Base-by-base conservation (phyloP, 2,888 invertebrate species). In the Stegophylla sp. region DNA sequence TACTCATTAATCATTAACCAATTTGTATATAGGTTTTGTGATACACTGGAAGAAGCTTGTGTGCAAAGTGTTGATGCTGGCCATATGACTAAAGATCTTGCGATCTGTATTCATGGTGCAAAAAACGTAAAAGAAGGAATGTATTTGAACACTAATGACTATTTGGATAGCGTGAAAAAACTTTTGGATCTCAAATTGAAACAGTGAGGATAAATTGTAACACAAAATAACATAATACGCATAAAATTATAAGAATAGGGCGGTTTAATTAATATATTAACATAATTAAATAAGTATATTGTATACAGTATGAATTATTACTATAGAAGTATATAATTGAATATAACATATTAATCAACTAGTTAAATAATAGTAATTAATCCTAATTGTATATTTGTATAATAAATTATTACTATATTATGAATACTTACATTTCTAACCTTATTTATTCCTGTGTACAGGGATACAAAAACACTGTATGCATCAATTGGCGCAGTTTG, bases 61-160 rank as follows among this genome's bases (percentile, higher is more conserved):
- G 90, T 95, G 2, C 93, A 93, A 85, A 92, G 92, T 83, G 92
- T 96, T 12, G 92, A 95, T 86, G 88, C 90, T 82, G 95, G 95
- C 59, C 91, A 93, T 86, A 92, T 94, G 92, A 96, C 95, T 20
- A 96, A 95, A 88, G 95, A 96, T 88, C 88, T 96, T 85, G 94
- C 93, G 23, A 93, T 91, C 82, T 95, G 95, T 86, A 94, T 96
- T 86, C 92, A 95, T 86, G 95, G 95, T 34, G 85, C 94, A 84
- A 89, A 91, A 82, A 92, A 93, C 86, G 92, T 94, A 17, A 94
- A 93, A 86, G 92, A 93, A 81, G 92, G 91, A 82, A 94, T 94
- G 90, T 96, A 89, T 86, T 69, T 82, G 83, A 90, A 92, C 86
- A 96, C 96, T 0, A 92, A 93, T 88, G 95, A 95, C 86, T 96